Evolutionary conservation across 1,140 invertebrate genomes (phyloP).

Genomic region (Medauroidea extradentata): DNA sequence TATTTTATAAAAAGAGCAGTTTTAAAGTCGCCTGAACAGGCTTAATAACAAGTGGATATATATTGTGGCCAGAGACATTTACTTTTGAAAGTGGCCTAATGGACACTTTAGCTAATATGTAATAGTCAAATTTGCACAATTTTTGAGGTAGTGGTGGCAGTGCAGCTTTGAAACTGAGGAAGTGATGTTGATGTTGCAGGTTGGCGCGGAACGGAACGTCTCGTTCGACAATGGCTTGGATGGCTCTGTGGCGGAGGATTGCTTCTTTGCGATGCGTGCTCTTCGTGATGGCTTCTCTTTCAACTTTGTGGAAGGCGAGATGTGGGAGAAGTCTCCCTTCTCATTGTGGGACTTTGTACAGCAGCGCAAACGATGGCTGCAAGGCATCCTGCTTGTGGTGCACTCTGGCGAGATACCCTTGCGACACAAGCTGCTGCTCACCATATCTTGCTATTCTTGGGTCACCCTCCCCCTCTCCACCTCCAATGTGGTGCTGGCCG

Average conservation of each 20-base stretch:
- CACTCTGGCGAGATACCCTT: constrained; percentile 83
- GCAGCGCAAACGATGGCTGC: constrained; percentile 94
- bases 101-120: too few relatives aligned
- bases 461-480: constrained; percentile 89
- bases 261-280: constrained; percentile 93
- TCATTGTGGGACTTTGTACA: constrained; percentile 92
- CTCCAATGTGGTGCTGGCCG: constrained; percentile 80
- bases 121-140: too few relatives aligned
- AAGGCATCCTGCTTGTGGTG: constrained; percentile 92
- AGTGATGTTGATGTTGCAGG: constrained; percentile 52
- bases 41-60: too few relatives aligned
- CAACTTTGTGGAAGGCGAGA: constrained; percentile 93
- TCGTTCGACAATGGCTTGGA: constrained; percentile 94
- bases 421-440: constrained; percentile 76
- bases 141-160: too few relatives aligned
- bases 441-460: constrained; percentile 92
- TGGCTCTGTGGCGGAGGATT: constrained; percentile 96
- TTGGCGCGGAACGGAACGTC: constrained; percentile 80
- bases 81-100: too few relatives aligned
- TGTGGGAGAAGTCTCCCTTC: constrained; percentile 98
- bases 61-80: too few relatives aligned
- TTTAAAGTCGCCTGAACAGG: too few relatives aligned
- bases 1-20: too few relatives aligned
- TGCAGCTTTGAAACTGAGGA: too few relatives aligned
- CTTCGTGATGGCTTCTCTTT: constrained; percentile 80